These are phyloP conservation scores for Pseudorhiza aurosa DNA, from an alignment of 30 jellyfish, hydroid and myxozoan genomes.

Conservation along the genomic window DNA sequence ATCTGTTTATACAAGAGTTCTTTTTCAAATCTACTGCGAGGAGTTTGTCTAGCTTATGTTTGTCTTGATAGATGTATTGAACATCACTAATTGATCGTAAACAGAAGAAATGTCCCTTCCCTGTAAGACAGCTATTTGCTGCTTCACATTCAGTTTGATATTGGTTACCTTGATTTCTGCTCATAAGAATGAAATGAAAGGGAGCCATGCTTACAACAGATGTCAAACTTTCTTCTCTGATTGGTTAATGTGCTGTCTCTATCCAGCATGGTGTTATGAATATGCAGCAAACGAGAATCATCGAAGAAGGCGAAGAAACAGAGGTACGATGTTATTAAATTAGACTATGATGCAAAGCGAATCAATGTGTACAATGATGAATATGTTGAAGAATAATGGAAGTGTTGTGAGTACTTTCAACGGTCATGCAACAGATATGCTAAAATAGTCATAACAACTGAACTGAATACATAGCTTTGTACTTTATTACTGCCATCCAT, in stretches of 20 bases:
- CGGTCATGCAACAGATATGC: no score
- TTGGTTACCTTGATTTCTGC: neutral
- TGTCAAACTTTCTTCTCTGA: conserved; percentile 1
- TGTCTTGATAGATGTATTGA: neutral
- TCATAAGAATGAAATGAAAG: neutral
- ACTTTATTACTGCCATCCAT: no score
- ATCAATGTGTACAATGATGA: no score
- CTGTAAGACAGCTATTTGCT: neutral
- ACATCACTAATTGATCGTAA: neutral
- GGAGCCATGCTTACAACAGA: neutral
- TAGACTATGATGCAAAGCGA: no score
- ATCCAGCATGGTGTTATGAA: neutral
- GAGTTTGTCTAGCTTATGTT: neutral
- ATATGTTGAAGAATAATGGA: no score
- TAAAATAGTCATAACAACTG: no score
- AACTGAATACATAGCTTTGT: no score
- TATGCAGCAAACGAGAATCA: neutral
- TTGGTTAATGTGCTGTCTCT: neutral
- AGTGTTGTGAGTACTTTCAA: no score
- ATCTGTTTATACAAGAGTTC: neutral
- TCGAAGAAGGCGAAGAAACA: neutral
- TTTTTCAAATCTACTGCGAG: neutral
- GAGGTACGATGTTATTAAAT: no score
- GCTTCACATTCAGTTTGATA: neutral
- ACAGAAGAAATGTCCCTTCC: neutral